Percentiles rank a stretch among this genome's conserved stretches.
Conservation (phyloP, 1,140 invertebrate genomes). For the Brachionus angularis region DNA sequence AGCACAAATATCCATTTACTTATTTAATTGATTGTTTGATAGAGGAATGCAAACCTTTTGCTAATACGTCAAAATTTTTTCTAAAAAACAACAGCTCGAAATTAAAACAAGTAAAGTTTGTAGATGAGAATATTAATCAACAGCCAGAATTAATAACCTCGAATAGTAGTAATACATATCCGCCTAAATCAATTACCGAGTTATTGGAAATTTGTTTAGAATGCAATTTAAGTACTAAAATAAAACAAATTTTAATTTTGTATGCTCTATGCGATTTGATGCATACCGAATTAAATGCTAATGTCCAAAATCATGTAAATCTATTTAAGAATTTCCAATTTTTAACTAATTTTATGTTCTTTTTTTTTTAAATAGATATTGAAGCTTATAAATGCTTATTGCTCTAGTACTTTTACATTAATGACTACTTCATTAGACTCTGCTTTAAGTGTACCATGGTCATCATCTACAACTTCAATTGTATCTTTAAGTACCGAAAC, state of each 20-base stretch:
- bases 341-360: too few relatives aligned
- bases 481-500: constrained; percentile 11
- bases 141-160: not conserved
- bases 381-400: constrained; percentile 25
- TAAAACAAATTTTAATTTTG: constrained; percentile 21
- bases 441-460: constrained; percentile 26
- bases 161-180: not conserved
- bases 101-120: not conserved
- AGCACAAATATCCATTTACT: constrained; percentile 18
- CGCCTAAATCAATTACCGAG: too few relatives aligned
- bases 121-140: not conserved
- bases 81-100: not conserved
- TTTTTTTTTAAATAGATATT: constrained; percentile 5
- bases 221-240: constrained; percentile 27
- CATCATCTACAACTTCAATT: constrained; percentile 1
- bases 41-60: not conserved
- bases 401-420: constrained; percentile 5
- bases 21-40: constrained; percentile 34
- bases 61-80: constrained; percentile 20
- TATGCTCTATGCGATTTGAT: constrained; percentile 8
- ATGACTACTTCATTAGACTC: constrained; percentile 18
- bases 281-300: not conserved
- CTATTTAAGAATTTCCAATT: not conserved
- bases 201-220: constrained; percentile 21
- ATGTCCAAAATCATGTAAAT: constrained; percentile 21